Conservation (phyloP, 2,797 vertebrate species). For the Sebastolobus altivelis region DNA sequence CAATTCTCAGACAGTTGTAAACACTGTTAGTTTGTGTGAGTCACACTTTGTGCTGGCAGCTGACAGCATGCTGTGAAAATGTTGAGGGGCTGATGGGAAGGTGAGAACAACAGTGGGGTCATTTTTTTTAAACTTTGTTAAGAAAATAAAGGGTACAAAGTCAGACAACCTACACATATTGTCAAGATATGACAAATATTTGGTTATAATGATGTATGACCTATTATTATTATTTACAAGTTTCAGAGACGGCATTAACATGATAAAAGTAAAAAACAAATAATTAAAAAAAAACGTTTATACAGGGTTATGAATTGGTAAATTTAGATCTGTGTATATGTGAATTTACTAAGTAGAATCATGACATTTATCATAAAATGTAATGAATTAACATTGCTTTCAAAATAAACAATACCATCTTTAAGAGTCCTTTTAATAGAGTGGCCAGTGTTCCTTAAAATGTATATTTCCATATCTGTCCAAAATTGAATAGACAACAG, state of each 20-base stretch:
- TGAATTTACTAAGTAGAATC: too few species aligned
- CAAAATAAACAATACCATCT: background rate
- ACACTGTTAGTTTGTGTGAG: constrained; percentile 28
- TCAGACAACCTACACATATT: background rate
- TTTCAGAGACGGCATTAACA: background rate
- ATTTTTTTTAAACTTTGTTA: too few species aligned
- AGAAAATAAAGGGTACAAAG: background rate
- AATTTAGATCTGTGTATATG: too few species aligned
- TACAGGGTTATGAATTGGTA: background rate
- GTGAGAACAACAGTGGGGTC: constrained; percentile 28
- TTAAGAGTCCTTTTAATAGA: background rate
- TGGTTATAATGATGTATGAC: background rate
- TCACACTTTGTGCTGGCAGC: constrained; percentile 33
- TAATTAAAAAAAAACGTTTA: too few species aligned
- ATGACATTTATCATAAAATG: too few species aligned
- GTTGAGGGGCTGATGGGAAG: constrained; percentile 44
- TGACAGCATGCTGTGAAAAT: constrained; percentile 39
- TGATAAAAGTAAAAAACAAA: background rate
- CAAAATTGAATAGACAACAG: background rate
- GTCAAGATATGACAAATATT: background rate
- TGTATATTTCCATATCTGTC: background rate
- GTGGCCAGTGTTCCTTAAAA: too few species aligned
- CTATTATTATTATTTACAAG: background rate
- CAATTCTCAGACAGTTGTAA: background rate
- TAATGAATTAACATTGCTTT: too few species aligned